Evolutionary conservation across 1,140 invertebrate genomes (phyloP).

Genomic region (Achroia grisella): DNA sequence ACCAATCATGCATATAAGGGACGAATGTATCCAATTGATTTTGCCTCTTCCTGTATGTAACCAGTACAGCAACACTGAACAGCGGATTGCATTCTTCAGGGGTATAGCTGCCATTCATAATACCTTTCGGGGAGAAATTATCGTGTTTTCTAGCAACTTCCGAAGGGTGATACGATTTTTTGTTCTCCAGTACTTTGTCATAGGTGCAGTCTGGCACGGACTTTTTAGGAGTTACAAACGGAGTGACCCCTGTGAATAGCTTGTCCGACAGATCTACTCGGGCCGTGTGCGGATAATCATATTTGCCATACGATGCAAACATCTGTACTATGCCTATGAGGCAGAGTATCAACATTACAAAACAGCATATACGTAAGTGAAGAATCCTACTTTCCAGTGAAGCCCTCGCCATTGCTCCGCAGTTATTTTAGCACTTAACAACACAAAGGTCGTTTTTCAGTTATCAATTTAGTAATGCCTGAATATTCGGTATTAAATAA

Average conservation of each 20-base stretch:
- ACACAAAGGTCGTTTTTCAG: too few species aligned
- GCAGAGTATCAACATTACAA: conserved; percentile 18
- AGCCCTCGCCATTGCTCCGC: conserved; percentile 41
- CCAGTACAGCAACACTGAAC: conserved; percentile 88
- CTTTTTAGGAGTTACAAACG: conserved; percentile 29
- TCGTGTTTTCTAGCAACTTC: conserved; percentile 26
- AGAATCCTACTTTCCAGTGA: conserved; percentile 27
- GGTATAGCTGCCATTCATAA: conserved; percentile 77
- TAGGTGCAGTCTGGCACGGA: conserved; percentile 42
- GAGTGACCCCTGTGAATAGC: conserved; percentile 35
- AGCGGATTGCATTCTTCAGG: conserved; percentile 83
- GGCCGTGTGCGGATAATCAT: conserved; percentile 39
- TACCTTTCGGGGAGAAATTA: conserved; percentile 29
- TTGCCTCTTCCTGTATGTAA: conserved; percentile 91
- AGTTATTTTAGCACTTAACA: neutral
- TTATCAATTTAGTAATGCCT: too few species aligned
- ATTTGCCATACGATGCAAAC: conserved; percentile 29
- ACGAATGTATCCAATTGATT: conserved; percentile 87
- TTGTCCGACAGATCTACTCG: conserved; percentile 22
- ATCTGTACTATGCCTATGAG: conserved; percentile 35
- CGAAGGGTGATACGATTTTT: conserved; percentile 22
- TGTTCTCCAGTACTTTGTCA: conserved; percentile 31
- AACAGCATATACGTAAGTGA: conserved; percentile 24
- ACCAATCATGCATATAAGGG: conserved; percentile 91
- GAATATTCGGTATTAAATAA: too few species aligned